Evolutionary conservation across 2,797 vertebrate genomes (phyloP), one percentile per base, ranked within the genome.

Genomic region (Scarus forsteni): DNA sequence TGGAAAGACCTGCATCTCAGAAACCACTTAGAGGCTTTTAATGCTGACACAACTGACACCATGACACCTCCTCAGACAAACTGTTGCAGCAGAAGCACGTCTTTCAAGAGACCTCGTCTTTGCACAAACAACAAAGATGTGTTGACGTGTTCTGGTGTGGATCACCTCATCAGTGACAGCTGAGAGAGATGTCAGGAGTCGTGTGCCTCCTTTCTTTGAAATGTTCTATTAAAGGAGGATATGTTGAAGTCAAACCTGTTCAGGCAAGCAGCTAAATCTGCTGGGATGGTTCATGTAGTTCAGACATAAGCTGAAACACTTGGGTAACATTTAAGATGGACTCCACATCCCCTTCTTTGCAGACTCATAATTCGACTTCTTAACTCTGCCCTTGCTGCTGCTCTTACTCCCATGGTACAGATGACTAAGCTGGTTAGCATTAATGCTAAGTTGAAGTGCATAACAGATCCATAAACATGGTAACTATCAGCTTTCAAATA

Each of bases 1-100:
- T 57, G 65, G 70, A 78, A 55, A 79, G 63, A 81, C 59, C 60
- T 69, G 64, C 60, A 60, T 70, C 70, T 76, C 40, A n/a, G 27
- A 69, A 83, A 73, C 69, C 82, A 84, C 76, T 85, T 72, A 63
- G 50, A 81, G 66, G 81, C 86, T 87, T 89, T 87, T 72, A 87
- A 62, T 0, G 1, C 27, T 40, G 71, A 83, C 79, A 75, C 57
- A 42, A 15, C 40, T 81, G 81, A 84, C 81, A 73, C 66, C 46
- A 13, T 66, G 51, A 49, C 44, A 12, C 60, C 54, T 43, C 40
- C 66, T 68, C 59, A 62, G 53, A 10, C 45, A 49, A 55, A 53
- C 67, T 13, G 52, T 7, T 46, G 44, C 60, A 14, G 64, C 66
- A 64, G 45, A 52, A 60, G 57, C 61, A 34, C 15, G 60, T 60